Percentiles rank a stretch among this genome's conserved stretches.
Conservation (phyloP, 1,140 invertebrate species). For the Heliconius eleuchia region DNA sequence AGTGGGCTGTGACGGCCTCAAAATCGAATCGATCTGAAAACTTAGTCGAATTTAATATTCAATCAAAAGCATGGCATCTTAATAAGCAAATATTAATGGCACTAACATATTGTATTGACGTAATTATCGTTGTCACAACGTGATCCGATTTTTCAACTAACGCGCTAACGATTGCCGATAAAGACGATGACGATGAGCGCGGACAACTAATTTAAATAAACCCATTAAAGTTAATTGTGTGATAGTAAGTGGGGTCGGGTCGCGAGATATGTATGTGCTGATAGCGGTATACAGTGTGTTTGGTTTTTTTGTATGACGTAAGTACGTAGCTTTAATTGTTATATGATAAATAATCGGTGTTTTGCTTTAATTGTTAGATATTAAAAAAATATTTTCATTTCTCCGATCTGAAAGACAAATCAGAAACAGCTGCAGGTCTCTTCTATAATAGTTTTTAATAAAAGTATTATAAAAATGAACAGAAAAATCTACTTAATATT, state of each 20-base stretch:
- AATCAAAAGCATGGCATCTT: not conserved
- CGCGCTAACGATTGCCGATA: slow-evolving; percentile 40
- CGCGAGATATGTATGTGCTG: slow-evolving; percentile 44
- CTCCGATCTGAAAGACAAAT: no score
- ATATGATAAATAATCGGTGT: not conserved
- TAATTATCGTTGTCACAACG: not conserved
- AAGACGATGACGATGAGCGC: slow-evolving; percentile 55
- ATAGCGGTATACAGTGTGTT: slow-evolving; percentile 48
- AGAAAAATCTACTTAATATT: no score
- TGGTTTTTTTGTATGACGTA: slow-evolving; percentile 17
- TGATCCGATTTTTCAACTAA: not conserved
- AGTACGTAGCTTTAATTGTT: slow-evolving; percentile 3
- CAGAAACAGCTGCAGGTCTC: no score
- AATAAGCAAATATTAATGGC: not conserved
- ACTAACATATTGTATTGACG: not conserved
- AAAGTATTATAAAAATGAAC: no score
- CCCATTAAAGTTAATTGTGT: slow-evolving; percentile 77
- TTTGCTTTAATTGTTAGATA: no score
- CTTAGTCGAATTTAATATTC: not conserved
- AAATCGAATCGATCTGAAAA: no score
- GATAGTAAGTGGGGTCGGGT: slow-evolving; percentile 66
- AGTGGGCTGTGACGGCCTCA: no score
- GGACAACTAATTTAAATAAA: slow-evolving; percentile 77
- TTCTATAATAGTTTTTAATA: no score
- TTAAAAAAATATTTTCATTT: no score